Base-by-base conservation (phyloP, 2,797 vertebrate species). In the Cottoperca gobio region DNA sequence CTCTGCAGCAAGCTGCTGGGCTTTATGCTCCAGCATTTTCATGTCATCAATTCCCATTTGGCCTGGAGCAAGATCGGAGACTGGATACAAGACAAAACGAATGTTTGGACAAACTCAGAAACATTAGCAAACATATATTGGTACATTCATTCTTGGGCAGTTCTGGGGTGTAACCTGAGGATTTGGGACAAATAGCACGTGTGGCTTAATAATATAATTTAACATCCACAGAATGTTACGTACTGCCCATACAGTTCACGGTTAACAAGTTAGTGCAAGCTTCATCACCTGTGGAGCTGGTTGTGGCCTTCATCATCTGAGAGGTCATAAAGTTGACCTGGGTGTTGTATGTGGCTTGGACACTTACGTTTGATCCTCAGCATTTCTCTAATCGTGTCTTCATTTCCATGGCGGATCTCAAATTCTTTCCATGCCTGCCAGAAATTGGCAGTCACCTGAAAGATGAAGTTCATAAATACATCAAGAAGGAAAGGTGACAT, bases 291-390 rank as follows among this genome's bases (percentile, higher is more conserved):
- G 96, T 96, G 66, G 96, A 93, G 9, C 90, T 97, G 80, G 96
- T 95, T 2, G 95, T 96, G 85, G 96, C 97, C 81, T 97, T 97
- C 71, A 99, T 85, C 96, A 98, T 97, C 92, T 99, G 97, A 0
- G 97, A 97, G 64, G 97, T 96, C 96, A 99, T 98, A 89, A 99
- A 99, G 90, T 98, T 99, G 88, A 98, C 97, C 89, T 99, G 97
- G 0, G 97, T 99, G 91, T 99, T 99, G 91, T 99, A 99, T 0
- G 97, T 99, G 60, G 97, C 97, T 91, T 99, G 97, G 12, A 99
- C 97, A 0, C 97, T n/a, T 99, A 42, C 97, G 96, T 65, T 97
- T 97, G 73, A 99, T 97, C 17, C 97, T 93, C 73, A 99, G 90
- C 97, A 99, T 96, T 93, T 99, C 97, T 26, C 97, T 92, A 65